Percentiles rank a stretch among this genome's conserved stretches.
Conservation (phyloP, 2,888 invertebrate genomes). For the Drosophila atripex region DNA sequence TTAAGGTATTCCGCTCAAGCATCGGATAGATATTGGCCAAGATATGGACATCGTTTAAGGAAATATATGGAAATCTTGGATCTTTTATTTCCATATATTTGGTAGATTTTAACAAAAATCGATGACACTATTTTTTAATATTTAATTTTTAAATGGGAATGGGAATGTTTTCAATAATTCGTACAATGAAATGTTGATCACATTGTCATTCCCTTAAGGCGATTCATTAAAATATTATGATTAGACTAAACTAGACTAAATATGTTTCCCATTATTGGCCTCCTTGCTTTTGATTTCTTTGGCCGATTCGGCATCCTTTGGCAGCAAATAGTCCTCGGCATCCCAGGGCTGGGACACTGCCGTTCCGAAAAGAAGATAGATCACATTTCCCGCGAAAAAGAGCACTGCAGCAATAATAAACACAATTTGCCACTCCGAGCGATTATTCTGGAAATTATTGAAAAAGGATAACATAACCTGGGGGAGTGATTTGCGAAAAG, state of each 20-base stretch:
- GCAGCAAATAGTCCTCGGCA: constrained; percentile 84
- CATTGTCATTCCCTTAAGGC: background rate
- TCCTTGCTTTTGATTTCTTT: background rate
- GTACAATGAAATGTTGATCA: background rate
- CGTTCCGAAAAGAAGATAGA: constrained; percentile 88
- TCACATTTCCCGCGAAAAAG: constrained; percentile 88
- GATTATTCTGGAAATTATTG: constrained; percentile 79
- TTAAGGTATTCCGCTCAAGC: background rate
- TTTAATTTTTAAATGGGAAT: background rate
- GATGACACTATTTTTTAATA: background rate
- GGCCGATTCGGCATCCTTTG: constrained; percentile 17
- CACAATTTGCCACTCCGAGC: constrained; percentile 88
- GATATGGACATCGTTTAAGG: no score
- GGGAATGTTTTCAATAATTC: background rate
- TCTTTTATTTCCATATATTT: no score
- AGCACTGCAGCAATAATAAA: constrained; percentile 88
- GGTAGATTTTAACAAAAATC: background rate
- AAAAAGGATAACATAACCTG: background rate
- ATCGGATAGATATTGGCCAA: background rate
- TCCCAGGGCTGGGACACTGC: constrained; percentile 89
- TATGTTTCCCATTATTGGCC: background rate
- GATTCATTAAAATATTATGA: background rate
- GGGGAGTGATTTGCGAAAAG: no score
- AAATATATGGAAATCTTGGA: no score
- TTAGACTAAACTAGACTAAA: background rate